Evolutionary conservation across 2,113 vertebrate species (phyloP), one percentile per base, ranked within the genome.

Genomic region (Tonatia bakeri): DNA sequence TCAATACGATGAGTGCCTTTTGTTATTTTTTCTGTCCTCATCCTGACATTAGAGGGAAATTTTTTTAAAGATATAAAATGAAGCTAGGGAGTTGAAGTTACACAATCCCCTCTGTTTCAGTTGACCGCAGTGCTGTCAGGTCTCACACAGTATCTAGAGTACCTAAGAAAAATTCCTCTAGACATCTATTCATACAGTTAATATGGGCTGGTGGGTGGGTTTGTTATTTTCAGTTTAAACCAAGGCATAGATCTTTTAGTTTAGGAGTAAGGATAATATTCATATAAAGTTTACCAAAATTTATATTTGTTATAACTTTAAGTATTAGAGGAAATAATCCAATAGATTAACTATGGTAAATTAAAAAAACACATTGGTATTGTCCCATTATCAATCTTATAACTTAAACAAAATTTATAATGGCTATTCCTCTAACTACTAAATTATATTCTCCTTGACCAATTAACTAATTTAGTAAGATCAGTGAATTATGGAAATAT

Each of bases 21-120:
- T 56, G 82, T 87, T 92, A 81, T 76, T 87, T 93, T 45, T 59
- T 93, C 79, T 87, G 45, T 93, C 75, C 59, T 96, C 88, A 94
- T 72, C 38, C 36, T 96, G 36, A 96, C 81, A 73, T 97, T 79
- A 96, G 11, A 90, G 8, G 20, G 19, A 70, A 28, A 38, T 13
- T 76, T 61, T 76, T 67, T 56, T 75, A 75, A 43, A 7, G 56
- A 80, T 91, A 69, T 91, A 91, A 96, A 91, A 47, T 50, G 85
- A 97, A 84, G 43, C 67, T 82, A n/a, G 12, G 52, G 17, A 95
- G 52, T 95, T 87, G 79, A 81, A 94, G 52, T 90, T 82, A 90
- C 4, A 81, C 40, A 88, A 56, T 86, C 76, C 86, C 24, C 45
- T 95, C 52, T 77, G 26, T 54, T 91, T 38, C 36, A 77, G 19